phyloP scores from a whole-genome alignment of 2,113 vertebrate genomes.

The Cheirogaleus medius region DNA sequence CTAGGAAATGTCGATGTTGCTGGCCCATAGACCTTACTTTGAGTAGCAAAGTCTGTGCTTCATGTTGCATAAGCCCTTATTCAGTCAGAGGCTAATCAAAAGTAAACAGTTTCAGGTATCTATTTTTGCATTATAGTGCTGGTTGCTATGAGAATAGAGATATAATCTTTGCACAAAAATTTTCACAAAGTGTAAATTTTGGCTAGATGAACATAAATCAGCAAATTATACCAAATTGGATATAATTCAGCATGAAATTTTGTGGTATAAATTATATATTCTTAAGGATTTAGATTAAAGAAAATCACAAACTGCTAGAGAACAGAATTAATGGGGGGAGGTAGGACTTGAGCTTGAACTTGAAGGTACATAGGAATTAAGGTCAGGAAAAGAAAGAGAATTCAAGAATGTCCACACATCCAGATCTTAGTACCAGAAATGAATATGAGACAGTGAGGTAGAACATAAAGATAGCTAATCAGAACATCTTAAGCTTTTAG shows the following conservation, averaged over 20 bases:
- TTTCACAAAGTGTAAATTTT: conserved; percentile 42
- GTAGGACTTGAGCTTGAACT: conserved; percentile 31
- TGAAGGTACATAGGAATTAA: background rate
- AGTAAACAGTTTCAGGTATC: background rate
- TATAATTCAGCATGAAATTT: conserved; percentile 9
- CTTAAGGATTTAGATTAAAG: background rate
- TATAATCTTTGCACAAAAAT: background rate
- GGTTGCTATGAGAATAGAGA: background rate
- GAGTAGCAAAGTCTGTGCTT: background rate
- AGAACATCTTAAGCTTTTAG: conserved; percentile 24
- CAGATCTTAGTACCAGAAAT: background rate
- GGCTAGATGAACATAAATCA: conserved; percentile 10
- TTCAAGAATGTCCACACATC: background rate
- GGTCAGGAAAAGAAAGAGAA: background rate
- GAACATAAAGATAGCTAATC: background rate
- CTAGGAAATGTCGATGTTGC: background rate
- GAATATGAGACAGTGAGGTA: background rate
- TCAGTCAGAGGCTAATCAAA: background rate
- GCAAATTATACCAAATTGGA: background rate
- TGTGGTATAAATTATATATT: background rate
- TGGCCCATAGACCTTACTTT: no score
- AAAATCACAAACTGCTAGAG: background rate
- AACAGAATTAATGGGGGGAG: background rate
- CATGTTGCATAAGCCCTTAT: background rate
- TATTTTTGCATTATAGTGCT: background rate